phyloP scores from a whole-genome alignment of 2,113 vertebrate genomes.

The Madoqua kirkii region DNA sequence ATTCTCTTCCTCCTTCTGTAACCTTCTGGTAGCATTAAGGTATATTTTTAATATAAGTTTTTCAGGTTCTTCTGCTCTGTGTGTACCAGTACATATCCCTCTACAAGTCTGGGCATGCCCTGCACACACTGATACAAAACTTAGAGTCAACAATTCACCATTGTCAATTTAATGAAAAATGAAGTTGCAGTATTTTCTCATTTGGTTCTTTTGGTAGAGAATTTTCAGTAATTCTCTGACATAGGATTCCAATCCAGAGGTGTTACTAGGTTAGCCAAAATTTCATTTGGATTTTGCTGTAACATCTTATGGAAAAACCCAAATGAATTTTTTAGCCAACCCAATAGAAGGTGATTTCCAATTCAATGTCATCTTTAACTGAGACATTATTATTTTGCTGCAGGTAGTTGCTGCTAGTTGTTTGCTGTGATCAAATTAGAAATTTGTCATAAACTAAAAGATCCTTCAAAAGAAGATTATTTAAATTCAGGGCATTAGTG shows the following conservation, averaged over 20 bases:
- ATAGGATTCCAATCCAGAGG: neutral
- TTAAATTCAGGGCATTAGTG: neutral
- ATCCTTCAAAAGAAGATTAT: neutral
- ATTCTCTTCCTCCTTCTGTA: neutral
- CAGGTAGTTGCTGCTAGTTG: neutral
- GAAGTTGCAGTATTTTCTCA: neutral
- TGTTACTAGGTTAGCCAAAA: neutral
- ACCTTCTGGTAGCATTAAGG: neutral
- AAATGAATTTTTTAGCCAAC: neutral
- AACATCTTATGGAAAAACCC: neutral
- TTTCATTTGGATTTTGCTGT: neutral
- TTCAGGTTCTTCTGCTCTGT: neutral
- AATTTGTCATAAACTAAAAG: neutral
- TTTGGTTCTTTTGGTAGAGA: neutral
- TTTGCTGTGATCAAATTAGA: neutral
- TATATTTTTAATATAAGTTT: neutral
- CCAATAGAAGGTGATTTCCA: neutral
- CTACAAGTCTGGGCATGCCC: fast-evolving
- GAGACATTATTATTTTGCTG: neutral
- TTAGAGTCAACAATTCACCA: neutral
- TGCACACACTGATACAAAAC: neutral
- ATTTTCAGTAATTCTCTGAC: neutral
- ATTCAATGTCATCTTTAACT: neutral
- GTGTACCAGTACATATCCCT: too few relatives aligned
- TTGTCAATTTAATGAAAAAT: neutral